phyloP scores from a whole-genome alignment of 1,140 invertebrate species.

The Leptestheria dahalacensis region DNA sequence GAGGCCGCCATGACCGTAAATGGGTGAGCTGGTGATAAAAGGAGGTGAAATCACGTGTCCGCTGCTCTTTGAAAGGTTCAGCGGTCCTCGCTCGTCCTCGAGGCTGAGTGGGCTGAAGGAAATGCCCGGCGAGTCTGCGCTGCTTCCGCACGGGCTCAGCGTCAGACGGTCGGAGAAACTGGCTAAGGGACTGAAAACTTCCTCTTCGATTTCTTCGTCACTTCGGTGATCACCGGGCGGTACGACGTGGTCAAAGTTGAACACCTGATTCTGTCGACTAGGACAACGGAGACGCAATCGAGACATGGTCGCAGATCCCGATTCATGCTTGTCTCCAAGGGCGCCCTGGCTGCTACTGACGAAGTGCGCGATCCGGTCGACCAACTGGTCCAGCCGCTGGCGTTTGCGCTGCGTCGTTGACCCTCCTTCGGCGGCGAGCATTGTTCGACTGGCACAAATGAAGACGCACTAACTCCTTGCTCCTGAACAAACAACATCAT shows the following conservation, averaged over 20 bases:
- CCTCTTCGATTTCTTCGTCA: conserved; percentile 27
- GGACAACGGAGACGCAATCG: conserved; percentile 18
- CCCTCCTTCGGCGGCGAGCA: neutral
- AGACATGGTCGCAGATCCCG: conserved; percentile 13
- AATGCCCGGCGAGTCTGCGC: conserved; percentile 38
- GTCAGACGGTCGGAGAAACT: conserved; percentile 36
- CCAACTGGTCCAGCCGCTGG: conserved; percentile 15
- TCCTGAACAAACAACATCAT: no score
- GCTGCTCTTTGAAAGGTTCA: conserved; percentile 9
- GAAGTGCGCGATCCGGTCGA: conserved; percentile 16
- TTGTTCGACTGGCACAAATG: no score
- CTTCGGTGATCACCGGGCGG: conserved; percentile 15
- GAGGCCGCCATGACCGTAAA: conserved; percentile 32
- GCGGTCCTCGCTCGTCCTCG: conserved; percentile 30
- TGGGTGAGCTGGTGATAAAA: conserved; percentile 36
- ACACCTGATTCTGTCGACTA: conserved; percentile 29
- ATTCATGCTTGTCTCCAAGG: conserved; percentile 2
- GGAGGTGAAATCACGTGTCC: conserved; percentile 28
- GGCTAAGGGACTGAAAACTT: conserved; percentile 37
- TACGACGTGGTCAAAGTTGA: conserved; percentile 35
- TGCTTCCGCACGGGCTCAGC: conserved; percentile 29
- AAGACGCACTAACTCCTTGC: no score
- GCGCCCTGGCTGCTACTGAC: conserved; percentile 5
- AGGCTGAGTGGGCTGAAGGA: conserved; percentile 41
- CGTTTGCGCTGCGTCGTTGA: conserved; percentile 16